Evolutionary conservation across 2,113 vertebrate genomes (phyloP).

Genomic region (Regulus satrapa): DNA sequence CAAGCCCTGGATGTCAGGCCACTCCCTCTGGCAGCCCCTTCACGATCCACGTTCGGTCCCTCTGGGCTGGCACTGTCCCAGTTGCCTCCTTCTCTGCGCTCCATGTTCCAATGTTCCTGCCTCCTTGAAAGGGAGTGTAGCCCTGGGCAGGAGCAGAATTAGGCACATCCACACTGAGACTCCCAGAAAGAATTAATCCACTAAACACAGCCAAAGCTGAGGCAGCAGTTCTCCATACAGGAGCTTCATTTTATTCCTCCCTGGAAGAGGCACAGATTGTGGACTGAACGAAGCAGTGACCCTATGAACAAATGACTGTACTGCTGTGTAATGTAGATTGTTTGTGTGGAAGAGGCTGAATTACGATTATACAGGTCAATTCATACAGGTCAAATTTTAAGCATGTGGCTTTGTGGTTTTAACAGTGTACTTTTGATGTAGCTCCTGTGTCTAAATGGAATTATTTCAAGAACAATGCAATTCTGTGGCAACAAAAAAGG

Average conservation of each 20-base stretch:
- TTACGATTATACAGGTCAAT: neutral
- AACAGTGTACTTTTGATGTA: neutral
- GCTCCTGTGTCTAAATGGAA: neutral
- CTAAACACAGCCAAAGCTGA: neutral
- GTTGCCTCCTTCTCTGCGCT: neutral
- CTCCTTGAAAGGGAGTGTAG: neutral
- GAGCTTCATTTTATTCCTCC: neutral
- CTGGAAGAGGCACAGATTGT: neutral
- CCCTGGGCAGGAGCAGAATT: neutral
- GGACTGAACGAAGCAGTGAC: neutral
- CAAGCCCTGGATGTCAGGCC: neutral
- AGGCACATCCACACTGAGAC: neutral
- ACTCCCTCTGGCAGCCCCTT: neutral
- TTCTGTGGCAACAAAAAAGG: neutral
- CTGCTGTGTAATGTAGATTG: neutral
- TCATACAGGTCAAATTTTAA: neutral
- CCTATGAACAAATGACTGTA: neutral
- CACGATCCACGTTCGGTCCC: fast-evolving
- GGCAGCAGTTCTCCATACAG: neutral
- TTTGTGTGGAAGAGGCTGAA: neutral
- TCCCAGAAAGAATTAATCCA: neutral
- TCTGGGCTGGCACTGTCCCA: neutral
- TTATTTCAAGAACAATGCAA: neutral
- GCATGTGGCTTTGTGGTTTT: neutral
- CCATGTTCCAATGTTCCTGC: neutral